A percentile compares a stretch with the other conserved stretches of the same genome.
These are phyloP conservation scores for Protonemura montana DNA, from an alignment of 2,888 invertebrate genomes.

Conservation along the genomic window DNA sequence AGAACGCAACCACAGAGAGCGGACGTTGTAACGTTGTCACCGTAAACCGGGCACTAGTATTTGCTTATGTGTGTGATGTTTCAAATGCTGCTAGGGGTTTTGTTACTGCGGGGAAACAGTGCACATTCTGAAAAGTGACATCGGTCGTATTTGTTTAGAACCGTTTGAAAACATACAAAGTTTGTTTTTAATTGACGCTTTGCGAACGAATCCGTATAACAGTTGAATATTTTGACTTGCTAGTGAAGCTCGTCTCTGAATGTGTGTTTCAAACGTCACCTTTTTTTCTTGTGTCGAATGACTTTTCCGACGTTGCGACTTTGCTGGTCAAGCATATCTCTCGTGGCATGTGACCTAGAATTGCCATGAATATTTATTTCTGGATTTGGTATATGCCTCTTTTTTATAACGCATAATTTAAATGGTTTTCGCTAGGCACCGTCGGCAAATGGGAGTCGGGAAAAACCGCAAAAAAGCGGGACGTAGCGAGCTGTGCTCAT, in stretches of 20 bases:
- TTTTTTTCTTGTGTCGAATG: background rate
- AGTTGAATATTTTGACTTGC: background rate
- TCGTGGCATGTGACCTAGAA: background rate
- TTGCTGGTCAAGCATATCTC: background rate
- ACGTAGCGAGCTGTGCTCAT: background rate
- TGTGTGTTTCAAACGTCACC: background rate
- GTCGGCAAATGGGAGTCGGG: background rate
- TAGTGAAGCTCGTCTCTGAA: background rate
- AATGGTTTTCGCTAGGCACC: background rate
- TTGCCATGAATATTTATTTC: background rate
- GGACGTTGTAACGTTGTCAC: too few species aligned
- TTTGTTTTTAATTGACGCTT: background rate
- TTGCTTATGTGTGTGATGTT: background rate
- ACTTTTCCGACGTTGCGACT: background rate
- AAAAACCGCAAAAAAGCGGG: background rate
- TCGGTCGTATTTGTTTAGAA: background rate
- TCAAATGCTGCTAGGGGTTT: background rate
- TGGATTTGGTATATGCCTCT: background rate
- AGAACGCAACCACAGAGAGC: too few species aligned
- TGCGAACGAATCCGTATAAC: background rate
- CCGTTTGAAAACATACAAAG: background rate
- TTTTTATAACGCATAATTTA: background rate
- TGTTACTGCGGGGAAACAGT: background rate
- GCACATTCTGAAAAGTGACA: background rate
- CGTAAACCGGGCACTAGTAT: too few species aligned